Conservation (phyloP, 2,888 invertebrate genomes). For the Drepanosiphum platanoidis region DNA sequence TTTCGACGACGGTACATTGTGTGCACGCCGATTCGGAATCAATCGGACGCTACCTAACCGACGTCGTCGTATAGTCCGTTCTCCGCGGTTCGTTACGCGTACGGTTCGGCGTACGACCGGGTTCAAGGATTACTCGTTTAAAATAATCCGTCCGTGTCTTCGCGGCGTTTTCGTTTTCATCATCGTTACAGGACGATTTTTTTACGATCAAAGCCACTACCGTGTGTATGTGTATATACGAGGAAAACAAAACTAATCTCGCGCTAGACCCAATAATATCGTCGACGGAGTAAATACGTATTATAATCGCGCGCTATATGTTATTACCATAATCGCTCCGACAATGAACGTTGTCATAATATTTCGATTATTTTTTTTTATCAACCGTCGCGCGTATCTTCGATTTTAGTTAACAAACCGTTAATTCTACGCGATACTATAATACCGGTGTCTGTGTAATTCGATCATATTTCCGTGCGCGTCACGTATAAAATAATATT, state of each 20-base stretch:
- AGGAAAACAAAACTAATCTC: neutral
- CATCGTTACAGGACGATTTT: neutral
- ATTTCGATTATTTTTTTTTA: too few relatives aligned
- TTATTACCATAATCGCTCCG: too few relatives aligned
- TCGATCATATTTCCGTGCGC: neutral
- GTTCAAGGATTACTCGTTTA: constrained; percentile 56
- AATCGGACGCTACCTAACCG: neutral
- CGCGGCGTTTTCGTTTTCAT: neutral
- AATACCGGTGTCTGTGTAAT: too few relatives aligned
- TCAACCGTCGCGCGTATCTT: too few relatives aligned
- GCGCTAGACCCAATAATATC: too few relatives aligned
- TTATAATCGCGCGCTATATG: too few relatives aligned
- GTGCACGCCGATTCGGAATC: neutral
- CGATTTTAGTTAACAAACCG: too few relatives aligned
- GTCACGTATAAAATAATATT: neutral
- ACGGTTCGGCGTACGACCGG: constrained; percentile 12
- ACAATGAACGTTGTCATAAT: too few relatives aligned
- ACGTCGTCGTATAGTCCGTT: neutral
- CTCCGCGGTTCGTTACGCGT: constrained; percentile 33
- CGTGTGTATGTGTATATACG: too few relatives aligned
- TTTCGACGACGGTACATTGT: too few relatives aligned
- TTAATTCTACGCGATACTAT: too few relatives aligned
- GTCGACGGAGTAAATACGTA: too few relatives aligned
- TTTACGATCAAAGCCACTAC: neutral
- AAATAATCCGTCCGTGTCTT: constrained; percentile 24